Percentiles rank a stretch among this genome's conserved stretches.
phyloP scores from a whole-genome alignment of 2,797 vertebrate species.

The Chiroxiphia lanceolata region DNA sequence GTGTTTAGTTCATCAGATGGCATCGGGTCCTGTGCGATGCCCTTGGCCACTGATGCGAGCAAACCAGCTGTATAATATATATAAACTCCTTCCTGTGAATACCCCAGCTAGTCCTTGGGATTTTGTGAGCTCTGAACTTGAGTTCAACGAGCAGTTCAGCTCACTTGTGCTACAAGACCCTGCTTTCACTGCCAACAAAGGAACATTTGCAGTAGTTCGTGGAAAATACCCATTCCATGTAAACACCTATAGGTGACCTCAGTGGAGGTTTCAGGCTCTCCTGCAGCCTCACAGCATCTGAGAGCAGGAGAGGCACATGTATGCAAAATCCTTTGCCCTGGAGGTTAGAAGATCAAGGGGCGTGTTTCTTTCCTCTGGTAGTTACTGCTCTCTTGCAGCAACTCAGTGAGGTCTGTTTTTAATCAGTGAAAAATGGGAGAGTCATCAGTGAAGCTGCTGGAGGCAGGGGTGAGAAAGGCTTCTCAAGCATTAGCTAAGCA shows the following conservation, averaged over 20 bases:
- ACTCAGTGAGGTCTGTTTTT: neutral
- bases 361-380: neutral
- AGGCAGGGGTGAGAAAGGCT: neutral
- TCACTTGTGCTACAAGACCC: neutral
- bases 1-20: neutral
- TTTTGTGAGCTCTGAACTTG: neutral
- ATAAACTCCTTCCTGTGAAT: neutral
- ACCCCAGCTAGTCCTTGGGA: accelerated
- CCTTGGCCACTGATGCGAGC: neutral
- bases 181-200: neutral
- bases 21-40: neutral
- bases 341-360: neutral
- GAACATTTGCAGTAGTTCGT: accelerated
- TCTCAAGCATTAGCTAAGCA: neutral
- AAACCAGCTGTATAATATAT: neutral
- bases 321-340: neutral
- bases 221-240: neutral
- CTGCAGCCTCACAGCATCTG: neutral
- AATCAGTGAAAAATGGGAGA: neutral
- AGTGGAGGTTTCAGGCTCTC: neutral
- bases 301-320: neutral
- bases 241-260: neutral
- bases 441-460: neutral
- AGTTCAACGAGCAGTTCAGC: neutral
- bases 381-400: neutral